Evolutionary conservation across 1,140 invertebrate species (phyloP), one percentile per base, ranked within the genome.

Genomic region (Plutomurus gul): DNA sequence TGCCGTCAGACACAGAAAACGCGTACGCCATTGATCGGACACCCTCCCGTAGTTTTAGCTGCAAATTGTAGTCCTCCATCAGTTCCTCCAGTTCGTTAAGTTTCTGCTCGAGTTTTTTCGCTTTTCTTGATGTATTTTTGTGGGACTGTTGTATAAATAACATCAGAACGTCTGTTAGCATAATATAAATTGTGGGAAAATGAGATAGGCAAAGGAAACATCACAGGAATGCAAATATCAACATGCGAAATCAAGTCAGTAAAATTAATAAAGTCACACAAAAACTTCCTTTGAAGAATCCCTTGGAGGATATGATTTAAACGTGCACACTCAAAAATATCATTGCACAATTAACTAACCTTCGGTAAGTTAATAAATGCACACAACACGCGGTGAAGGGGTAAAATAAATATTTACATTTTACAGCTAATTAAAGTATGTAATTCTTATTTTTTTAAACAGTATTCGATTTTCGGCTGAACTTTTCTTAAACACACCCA

Each of bases 31-130:
- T 89, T 8, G 85, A 86, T 22, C 87, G 84, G 5, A 88, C 88
- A 39, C 88, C 88, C 85, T 89, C 88, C 46, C 88, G 80, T 40
- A 90, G 84, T 78, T 87, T 87, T 76, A 88, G 86, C 51, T 89
- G 87, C 1, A 89, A 83, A 60, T 86, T 79, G 80, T 90, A 90
- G 79, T 87, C 86, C 60, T 90, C 89, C 79, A 87, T 85, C 22
- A 90, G 83, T 80, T 89, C 88, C 84, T 90, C 89, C 79, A 90
- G 84, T 85, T 88, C 84, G 76, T 87, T 86, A 40, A 89, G 83
- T 80, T 89, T 88, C 81, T 88, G 89, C 83, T 89, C 89, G 39
- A 90, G 82, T 76, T 87, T 85, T 80, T 89, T 89, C 76, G 89
- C 80, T 13, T 40, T 78, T 22, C 76, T 65, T 16, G 70, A 70